Percentiles rank a stretch among this genome's conserved stretches.
Conservation (phyloP, 2,113 vertebrate species). For the Semnornis frantzii region DNA sequence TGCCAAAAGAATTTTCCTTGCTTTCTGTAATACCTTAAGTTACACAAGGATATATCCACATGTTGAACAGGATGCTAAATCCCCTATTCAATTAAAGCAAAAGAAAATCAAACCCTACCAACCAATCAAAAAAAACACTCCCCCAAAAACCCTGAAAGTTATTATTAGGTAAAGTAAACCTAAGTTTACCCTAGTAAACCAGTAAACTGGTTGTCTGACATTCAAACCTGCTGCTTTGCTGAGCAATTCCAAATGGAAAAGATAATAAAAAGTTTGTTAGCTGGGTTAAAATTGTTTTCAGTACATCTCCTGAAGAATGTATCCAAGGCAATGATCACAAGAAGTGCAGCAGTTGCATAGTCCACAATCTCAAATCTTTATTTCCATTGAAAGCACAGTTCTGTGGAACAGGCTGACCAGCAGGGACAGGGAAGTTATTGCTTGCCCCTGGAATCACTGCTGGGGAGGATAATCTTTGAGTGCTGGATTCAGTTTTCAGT, state of each 20-base stretch:
- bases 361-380: not conserved
- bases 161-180: not conserved
- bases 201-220: not conserved
- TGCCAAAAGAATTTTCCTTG: not conserved
- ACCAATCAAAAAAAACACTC: not conserved
- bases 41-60: not conserved
- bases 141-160: not conserved
- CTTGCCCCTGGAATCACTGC: too few relatives aligned
- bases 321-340: not conserved
- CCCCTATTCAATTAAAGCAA: not conserved
- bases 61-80: not conserved
- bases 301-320: not conserved
- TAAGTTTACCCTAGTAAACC: not conserved
- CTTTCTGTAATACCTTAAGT: not conserved
- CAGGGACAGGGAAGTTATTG: too few relatives aligned
- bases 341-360: not conserved
- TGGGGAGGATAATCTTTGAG: too few relatives aligned
- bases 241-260: not conserved
- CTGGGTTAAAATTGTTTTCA: not conserved
- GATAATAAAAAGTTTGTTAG: not conserved
- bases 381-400: not conserved
- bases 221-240: not conserved
- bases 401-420: not conserved
- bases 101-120: too few relatives aligned
- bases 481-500: too few relatives aligned